These are phyloP conservation scores for Deladenus siricidicola DNA, from an alignment of 2,888 invertebrate species.

Conservation along the genomic window DNA sequence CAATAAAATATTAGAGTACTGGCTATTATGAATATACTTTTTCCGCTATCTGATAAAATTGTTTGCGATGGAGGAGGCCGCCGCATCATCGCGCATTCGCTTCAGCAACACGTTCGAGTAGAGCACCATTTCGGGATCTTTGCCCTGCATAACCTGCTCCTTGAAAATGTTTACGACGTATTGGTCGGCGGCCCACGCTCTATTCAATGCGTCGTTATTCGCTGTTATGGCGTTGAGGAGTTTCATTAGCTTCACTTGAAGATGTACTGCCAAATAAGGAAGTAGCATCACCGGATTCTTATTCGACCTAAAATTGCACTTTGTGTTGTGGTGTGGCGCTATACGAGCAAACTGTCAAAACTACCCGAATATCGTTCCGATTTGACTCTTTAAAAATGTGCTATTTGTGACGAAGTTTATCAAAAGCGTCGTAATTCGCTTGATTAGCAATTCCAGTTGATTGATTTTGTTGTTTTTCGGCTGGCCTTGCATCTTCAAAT, in stretches of 20 bases:
- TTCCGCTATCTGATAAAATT: too few species aligned
- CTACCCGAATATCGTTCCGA: not conserved
- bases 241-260: not conserved
- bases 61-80: too few species aligned
- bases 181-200: not conserved
- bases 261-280: not conserved
- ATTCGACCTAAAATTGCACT: not conserved
- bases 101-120: not conserved
- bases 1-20: too few species aligned
- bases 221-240: not conserved
- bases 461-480: not conserved
- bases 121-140: not conserved
- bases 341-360: not conserved
- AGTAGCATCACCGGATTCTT: conserved; percentile 2
- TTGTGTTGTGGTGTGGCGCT: not conserved
- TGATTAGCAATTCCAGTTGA: not conserved
- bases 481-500: not conserved
- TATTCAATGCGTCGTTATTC: not conserved
- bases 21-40: too few species aligned
- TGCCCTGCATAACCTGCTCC: not conserved
- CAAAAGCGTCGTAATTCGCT: not conserved
- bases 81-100: not conserved
- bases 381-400: not conserved
- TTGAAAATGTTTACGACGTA: not conserved
- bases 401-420: not conserved